These are phyloP conservation scores for Hylomyscus alleni DNA, from an alignment of 2,797 vertebrate species.

Conservation along the genomic window DNA sequence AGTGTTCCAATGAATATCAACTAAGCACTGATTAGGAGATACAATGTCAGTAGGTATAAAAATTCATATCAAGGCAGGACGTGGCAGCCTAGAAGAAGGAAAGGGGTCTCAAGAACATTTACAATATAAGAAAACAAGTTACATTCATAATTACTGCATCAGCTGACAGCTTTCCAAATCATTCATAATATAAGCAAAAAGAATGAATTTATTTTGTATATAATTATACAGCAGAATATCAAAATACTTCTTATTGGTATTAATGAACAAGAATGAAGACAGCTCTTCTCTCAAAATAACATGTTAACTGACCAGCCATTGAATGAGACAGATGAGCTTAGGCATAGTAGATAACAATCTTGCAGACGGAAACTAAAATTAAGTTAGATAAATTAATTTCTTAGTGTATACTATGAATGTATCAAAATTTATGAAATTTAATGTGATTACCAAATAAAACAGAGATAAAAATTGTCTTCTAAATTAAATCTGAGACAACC, in stretches of 20 bases:
- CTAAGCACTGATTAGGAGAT: neutral
- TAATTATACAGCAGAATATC: neutral
- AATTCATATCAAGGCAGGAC: neutral
- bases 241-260: neutral
- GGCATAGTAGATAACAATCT: accelerated
- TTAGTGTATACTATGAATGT: neutral
- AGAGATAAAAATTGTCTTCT: neutral
- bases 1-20: neutral
- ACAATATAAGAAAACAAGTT: neutral
- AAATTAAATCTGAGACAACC: neutral
- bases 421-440: neutral
- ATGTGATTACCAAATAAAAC: neutral
- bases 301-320: neutral
- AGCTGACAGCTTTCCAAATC: neutral
- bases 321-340: neutral
- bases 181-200: neutral
- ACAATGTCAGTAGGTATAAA: neutral
- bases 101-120: accelerated
- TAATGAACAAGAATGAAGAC: neutral
- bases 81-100: neutral
- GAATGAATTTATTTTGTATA: neutral
- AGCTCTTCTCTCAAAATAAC: neutral
- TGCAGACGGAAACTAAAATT: neutral
- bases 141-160: neutral
- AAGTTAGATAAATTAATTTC: neutral